Conservation (phyloP, 92 coral and sea anemone genomes). For the Diadumene lineata region DNA sequence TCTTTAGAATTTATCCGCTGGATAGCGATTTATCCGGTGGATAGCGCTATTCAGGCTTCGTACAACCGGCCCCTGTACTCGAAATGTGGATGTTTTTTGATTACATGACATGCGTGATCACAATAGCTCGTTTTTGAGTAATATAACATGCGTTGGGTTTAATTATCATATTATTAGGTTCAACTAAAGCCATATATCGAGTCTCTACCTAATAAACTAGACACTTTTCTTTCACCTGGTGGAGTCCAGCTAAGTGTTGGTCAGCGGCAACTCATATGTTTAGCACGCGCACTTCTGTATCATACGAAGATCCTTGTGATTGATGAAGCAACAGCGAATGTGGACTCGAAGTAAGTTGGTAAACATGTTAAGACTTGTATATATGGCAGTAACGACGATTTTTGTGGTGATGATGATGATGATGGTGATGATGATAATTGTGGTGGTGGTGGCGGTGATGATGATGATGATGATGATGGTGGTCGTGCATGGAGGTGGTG, state of each 20-base stretch:
- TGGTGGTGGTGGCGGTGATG: background rate
- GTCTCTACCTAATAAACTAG: conserved; percentile 53
- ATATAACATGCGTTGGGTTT: no score
- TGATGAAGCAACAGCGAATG: conserved; percentile 89
- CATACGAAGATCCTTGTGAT: conserved; percentile 75
- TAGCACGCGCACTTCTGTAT: conserved; percentile 79
- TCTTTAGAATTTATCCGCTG: no score
- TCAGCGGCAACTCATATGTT: conserved; percentile 83
- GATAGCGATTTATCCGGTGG: no score
- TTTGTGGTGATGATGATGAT: background rate
- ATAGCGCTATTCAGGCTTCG: no score
- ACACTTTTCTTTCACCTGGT: conserved; percentile 48
- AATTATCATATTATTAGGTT: conserved; percentile 25
- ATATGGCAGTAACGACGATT: background rate
- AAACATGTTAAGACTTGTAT: no score
- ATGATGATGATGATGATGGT: background rate
- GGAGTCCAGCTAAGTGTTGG: conserved; percentile 80
- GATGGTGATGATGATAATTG: background rate
- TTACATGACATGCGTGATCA: no score
- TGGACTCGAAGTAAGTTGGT: conserved; percentile 65
- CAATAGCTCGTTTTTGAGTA: no score
- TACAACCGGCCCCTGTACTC: no score
- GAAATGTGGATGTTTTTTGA: no score
- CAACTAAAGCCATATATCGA: conserved; percentile 66
- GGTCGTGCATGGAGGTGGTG: background rate